These are phyloP conservation scores for Clepsis dumicolana DNA, from an alignment of 2,888 invertebrate species.

Conservation along the genomic window DNA sequence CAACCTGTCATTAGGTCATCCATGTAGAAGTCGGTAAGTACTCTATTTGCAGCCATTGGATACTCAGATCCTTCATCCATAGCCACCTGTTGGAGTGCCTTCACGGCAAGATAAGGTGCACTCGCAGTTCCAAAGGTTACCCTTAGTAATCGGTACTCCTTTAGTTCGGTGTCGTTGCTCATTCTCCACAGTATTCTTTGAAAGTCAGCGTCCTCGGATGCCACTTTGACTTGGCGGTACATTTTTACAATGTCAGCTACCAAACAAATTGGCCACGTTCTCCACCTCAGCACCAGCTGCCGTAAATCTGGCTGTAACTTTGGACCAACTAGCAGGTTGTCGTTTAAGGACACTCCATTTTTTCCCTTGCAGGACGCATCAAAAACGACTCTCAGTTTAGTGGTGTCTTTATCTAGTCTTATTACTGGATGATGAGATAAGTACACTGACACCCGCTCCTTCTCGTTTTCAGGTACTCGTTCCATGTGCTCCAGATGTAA, in stretches of 20 bases:
- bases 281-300: slow-evolving; percentile 42
- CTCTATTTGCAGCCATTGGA: slow-evolving; percentile 7
- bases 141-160: not conserved
- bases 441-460: no score
- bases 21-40: slow-evolving; percentile 6
- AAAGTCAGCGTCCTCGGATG: slow-evolving; percentile 3
- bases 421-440: no score
- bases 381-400: no score
- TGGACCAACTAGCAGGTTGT: slow-evolving; percentile 17
- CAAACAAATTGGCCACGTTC: slow-evolving; percentile 4
- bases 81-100: slow-evolving; percentile 4
- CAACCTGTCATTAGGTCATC: slow-evolving; percentile 18
- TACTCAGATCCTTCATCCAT: not conserved
- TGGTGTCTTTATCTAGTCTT: no score
- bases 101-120: slow-evolving; percentile 10
- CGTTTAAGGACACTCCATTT: slow-evolving; percentile 35
- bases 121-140: slow-evolving; percentile 9
- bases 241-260: slow-evolving; percentile 45
- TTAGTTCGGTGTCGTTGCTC: slow-evolving; percentile 2
- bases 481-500: no score
- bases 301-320: slow-evolving; percentile 39
- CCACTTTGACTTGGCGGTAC: slow-evolving; percentile 37
- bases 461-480: no score
- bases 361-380: no score
- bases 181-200: slow-evolving; percentile 39